A percentile compares a stretch with the other conserved stretches of the same genome.
Conservation (phyloP, 2,888 invertebrate species). For the Eremobia ochroleuca region DNA sequence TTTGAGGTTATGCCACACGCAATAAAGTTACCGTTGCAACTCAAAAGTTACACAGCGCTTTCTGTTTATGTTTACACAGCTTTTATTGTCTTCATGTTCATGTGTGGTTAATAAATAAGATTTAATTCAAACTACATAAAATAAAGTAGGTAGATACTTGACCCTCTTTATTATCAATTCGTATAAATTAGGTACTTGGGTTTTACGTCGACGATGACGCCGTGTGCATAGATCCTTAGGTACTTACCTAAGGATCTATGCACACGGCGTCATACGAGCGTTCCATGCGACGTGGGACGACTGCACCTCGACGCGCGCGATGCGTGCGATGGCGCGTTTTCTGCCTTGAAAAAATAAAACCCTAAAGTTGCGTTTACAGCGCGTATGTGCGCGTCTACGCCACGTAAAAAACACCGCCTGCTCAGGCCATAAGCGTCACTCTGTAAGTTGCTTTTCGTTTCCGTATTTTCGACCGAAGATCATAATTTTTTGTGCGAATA, state of each 20-base stretch:
- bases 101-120: background rate
- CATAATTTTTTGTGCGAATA: background rate
- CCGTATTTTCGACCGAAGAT: background rate
- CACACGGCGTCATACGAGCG: background rate
- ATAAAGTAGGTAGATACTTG: background rate
- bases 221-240: too few species aligned
- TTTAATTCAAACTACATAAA: background rate
- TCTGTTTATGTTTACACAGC: background rate
- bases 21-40: slow-evolving; percentile 39
- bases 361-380: too few species aligned
- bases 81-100: slow-evolving; percentile 1
- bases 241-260: background rate
- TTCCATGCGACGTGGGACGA: background rate
- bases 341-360: too few species aligned
- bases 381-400: too few species aligned
- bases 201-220: too few species aligned
- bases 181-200: background rate
- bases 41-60: slow-evolving; percentile 31
- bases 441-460: background rate
- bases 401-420: too few species aligned
- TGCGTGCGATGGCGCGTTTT: too few species aligned
- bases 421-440: background rate
- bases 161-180: background rate
- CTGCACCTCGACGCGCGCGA: too few species aligned
- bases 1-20: slow-evolving; percentile 34